phyloP scores from a whole-genome alignment of 2,888 invertebrate genomes.

The Pegoplata infirma region DNA sequence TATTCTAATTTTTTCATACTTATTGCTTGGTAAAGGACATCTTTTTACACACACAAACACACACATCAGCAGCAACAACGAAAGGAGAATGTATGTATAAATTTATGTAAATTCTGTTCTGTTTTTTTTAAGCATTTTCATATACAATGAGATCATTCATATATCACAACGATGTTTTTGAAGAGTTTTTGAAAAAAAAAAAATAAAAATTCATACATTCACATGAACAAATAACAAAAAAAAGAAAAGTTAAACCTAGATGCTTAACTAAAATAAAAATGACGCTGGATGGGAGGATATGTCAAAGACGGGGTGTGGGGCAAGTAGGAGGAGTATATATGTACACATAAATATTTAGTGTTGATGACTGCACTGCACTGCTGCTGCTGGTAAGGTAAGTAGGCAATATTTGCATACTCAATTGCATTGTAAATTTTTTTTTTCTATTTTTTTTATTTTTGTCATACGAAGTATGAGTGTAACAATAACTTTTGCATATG shows the following conservation, averaged over 20 bases:
- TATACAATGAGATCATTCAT: slow-evolving; percentile 60
- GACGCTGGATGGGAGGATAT: neutral
- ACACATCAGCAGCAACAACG: neutral
- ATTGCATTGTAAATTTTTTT: slow-evolving; percentile 75
- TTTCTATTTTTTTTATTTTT: slow-evolving; percentile 9
- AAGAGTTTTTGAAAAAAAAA: slow-evolving; percentile 59
- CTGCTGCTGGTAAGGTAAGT: slow-evolving; percentile 67
- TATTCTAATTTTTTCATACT: slow-evolving; percentile 60
- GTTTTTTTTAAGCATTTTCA: slow-evolving; percentile 38
- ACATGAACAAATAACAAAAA: no score
- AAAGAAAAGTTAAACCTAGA: slow-evolving; percentile 19
- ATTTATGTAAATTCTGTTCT: slow-evolving; percentile 10
- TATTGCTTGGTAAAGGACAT: slow-evolving; percentile 60
- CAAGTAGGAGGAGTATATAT: no score
- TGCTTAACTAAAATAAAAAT: slow-evolving; percentile 52
- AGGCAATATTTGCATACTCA: slow-evolving; percentile 77
- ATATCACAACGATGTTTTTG: slow-evolving; percentile 56
- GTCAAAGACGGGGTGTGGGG: no score
- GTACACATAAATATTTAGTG: no score
- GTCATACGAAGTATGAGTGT: slow-evolving; percentile 15
- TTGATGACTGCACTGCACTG: slow-evolving; percentile 2
- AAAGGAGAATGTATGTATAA: slow-evolving; percentile 8
- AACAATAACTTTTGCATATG: slow-evolving; percentile 36
- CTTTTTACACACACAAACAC: slow-evolving; percentile 8
- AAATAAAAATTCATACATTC: slow-evolving; percentile 5